Percentiles rank a stretch among this genome's conserved stretches.
phyloP scores from a whole-genome alignment of 2,888 invertebrate species.

The Xestia sexstrigata region DNA sequence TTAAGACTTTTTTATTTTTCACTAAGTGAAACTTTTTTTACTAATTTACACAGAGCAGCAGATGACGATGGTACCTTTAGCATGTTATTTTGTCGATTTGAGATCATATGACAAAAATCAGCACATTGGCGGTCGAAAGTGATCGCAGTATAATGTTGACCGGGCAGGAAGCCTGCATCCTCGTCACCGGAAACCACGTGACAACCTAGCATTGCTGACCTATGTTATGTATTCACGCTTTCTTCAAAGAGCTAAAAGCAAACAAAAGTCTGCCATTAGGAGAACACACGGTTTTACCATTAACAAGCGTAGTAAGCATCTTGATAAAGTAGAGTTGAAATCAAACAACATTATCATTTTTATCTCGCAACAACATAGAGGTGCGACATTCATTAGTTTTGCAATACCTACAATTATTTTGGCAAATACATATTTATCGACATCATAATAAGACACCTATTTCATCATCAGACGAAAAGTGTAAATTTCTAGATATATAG shows the following conservation, averaged over 20 bases:
- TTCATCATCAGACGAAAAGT: not conserved
- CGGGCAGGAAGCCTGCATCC: not conserved
- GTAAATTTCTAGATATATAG: not conserved
- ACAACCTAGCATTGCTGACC: conserved; percentile 18
- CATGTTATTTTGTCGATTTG: too few relatives aligned
- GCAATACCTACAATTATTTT: not conserved
- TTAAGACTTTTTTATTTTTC: too few relatives aligned
- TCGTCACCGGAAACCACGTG: not conserved
- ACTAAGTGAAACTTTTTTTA: too few relatives aligned
- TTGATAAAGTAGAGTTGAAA: conserved; percentile 68
- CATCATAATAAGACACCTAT: not conserved
- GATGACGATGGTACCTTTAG: too few relatives aligned
- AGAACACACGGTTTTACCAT: conserved; percentile 40
- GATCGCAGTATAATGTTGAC: too few relatives aligned
- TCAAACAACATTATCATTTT: conserved; percentile 78
- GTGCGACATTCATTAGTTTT: conserved; percentile 52
- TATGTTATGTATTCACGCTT: conserved; percentile 27
- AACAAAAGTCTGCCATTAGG: conserved; percentile 28
- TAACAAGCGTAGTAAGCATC: conserved; percentile 41
- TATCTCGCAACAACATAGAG: conserved; percentile 80
- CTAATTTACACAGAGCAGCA: too few relatives aligned
- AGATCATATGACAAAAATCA: too few relatives aligned
- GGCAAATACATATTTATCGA: conserved; percentile 19
- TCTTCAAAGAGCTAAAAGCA: conserved; percentile 24
- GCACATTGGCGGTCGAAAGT: too few relatives aligned